These are phyloP conservation scores for Hypomecis atomaria DNA, from an alignment of 2,888 invertebrate species.

Conservation along the genomic window DNA sequence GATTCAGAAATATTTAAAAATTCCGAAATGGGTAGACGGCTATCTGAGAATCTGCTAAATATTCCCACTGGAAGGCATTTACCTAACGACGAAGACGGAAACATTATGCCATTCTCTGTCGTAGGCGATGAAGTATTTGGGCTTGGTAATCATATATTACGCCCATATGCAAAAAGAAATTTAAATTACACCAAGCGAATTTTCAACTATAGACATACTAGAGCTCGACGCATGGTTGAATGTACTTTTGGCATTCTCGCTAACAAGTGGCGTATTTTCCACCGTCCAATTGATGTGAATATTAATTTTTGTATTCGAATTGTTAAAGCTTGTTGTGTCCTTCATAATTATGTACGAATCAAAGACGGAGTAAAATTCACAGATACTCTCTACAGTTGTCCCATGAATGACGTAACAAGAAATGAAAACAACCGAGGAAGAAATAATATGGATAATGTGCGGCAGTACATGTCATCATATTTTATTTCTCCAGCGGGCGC, in stretches of 20 bases:
- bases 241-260: conserved; percentile 38
- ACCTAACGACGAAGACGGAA: conserved; percentile 44
- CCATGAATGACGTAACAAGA: too few relatives aligned
- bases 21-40: conserved; percentile 45
- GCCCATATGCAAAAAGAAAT: conserved; percentile 49
- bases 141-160: conserved; percentile 46
- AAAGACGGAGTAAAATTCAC: too few relatives aligned
- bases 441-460: too few relatives aligned
- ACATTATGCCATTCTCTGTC: conserved; percentile 45
- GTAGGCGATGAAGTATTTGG: conserved; percentile 54
- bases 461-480: too few relatives aligned
- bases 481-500: too few relatives aligned
- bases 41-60: conserved; percentile 39
- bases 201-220: conserved; percentile 38
- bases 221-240: conserved; percentile 38
- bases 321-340: too few relatives aligned
- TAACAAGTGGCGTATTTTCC: too few relatives aligned
- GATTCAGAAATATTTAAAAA: conserved; percentile 48
- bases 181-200: conserved; percentile 39
- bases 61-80: conserved; percentile 43
- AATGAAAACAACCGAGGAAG: too few relatives aligned
- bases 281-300: too few relatives aligned
- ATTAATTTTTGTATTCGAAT: too few relatives aligned
- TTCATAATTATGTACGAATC: too few relatives aligned
- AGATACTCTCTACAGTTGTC: too few relatives aligned